Evolutionary conservation across 2,113 vertebrate species (phyloP), one percentile per base, ranked within the genome.

Genomic region (Prietella phreatophila): DNA sequence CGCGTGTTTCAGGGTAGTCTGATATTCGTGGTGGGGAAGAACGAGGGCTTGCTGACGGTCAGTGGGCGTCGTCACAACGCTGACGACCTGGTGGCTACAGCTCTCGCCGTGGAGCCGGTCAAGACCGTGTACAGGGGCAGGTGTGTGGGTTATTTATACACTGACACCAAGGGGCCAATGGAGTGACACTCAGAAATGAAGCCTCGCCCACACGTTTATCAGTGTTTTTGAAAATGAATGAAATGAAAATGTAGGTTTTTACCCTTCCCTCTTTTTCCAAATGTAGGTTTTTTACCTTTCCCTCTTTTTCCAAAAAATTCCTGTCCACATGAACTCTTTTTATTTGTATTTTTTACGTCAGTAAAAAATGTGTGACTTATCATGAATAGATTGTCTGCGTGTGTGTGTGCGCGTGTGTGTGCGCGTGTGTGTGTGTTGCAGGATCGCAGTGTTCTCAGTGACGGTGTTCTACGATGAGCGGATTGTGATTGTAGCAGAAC

Each of bases 51-150:
- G 92, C 93, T 99, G 86, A 96, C 94, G 2, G 97, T 99, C 30
- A 99, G 98, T 2, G 96, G 98, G 0, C 94, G 98, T 0, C 95
- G 98, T 73, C 98, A 99, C 92, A 99, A 99, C 7, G 97, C 98
- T 0, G 98, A 99, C 0, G 98, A 99, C 93, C 96, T 99, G 25
- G 98, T 99, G 36, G 98, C 98, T 27, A 99, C 98, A 0, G 98
- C 98, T 0, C 91, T 99, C 63, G 98, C 98, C 0, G 98, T 99
- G 81, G 98, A 99, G 93, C 97, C 98, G 0, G 96, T 99, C 25
- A 99, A 99, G 94, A 98, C 98, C 0, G 97, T 99, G 85, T 99
- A 99, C 91, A 97, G 98, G 85, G 98, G 98, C 91, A 97, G 98
- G 98, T 99, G 90, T 94, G 96, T 83, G 76, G 6, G n/a, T 50